Evolutionary conservation across 2,113 vertebrate genomes (phyloP).

Genomic region (Paralichthys olivaceus): DNA sequence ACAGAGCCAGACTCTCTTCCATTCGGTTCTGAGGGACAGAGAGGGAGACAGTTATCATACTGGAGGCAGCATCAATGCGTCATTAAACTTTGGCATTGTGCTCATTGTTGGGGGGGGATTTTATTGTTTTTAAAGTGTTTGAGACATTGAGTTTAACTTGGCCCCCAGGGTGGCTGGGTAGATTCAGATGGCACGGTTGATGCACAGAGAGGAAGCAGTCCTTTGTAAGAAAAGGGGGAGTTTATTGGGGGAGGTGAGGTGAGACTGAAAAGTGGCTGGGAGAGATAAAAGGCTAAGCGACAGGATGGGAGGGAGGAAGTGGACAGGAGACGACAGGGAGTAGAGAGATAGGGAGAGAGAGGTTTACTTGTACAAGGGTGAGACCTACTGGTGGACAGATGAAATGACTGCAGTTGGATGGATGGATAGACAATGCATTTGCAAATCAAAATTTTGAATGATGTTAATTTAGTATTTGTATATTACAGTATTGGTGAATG

Average conservation of each 20-base stretch:
- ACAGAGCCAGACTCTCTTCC: conserved; percentile 90
- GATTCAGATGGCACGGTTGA: conserved; percentile 15
- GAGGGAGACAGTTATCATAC: background rate
- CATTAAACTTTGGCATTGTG: background rate
- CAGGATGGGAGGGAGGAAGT: conserved; percentile 15
- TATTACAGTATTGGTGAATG: no score
- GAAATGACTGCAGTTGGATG: conserved; percentile 11
- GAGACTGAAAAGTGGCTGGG: conserved; percentile 16
- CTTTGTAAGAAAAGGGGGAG: conserved; percentile 12
- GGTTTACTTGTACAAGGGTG: conserved; percentile 52
- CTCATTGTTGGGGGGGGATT: background rate
- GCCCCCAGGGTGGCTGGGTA: background rate
- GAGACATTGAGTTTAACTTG: background rate
- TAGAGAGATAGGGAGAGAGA: background rate
- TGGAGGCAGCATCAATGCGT: background rate
- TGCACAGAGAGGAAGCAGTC: background rate
- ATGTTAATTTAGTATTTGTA: no score
- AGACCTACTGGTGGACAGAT: conserved; percentile 59
- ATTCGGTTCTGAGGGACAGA: conserved; percentile 87
- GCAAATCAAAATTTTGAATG: no score
- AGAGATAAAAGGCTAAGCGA: conserved; percentile 61
- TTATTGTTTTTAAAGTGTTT: background rate
- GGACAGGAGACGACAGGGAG: background rate
- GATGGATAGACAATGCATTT: background rate
- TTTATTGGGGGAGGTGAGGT: conserved; percentile 23